phyloP scores from a whole-genome alignment of 2,113 vertebrate genomes.

The Upupa epops region DNA sequence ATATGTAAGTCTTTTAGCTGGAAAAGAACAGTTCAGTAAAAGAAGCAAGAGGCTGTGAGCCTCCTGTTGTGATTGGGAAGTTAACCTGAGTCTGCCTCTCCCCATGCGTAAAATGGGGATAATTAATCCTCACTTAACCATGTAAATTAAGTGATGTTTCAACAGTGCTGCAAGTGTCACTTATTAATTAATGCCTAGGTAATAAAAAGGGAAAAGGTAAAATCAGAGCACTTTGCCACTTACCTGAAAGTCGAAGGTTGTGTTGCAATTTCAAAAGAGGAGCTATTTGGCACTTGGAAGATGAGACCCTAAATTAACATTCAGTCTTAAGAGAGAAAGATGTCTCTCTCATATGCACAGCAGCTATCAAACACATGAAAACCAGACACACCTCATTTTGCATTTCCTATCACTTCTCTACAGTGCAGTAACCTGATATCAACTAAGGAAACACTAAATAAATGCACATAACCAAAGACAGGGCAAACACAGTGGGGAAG shows the following conservation, averaged over 20 bases:
- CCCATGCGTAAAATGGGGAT: constrained; percentile 63
- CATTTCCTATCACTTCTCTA: not conserved
- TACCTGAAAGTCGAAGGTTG: constrained; percentile 34
- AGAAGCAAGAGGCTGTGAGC: not conserved
- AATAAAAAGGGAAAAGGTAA: constrained; percentile 39
- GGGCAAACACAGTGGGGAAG: not conserved
- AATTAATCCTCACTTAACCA: constrained; percentile 69
- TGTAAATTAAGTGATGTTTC: constrained; percentile 67
- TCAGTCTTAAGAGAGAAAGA: not conserved
- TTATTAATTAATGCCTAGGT: constrained; percentile 52
- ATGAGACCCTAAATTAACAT: not conserved
- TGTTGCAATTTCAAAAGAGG: not conserved
- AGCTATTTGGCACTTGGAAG: not conserved
- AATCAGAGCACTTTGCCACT: constrained; percentile 36
- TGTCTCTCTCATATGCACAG: not conserved
- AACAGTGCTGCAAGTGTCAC: constrained; percentile 50
- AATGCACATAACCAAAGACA: not conserved
- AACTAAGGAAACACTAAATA: not conserved
- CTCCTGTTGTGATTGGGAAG: constrained; percentile 21
- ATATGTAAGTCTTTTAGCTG: not conserved
- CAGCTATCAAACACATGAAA: not conserved
- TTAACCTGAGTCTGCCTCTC: constrained; percentile 59
- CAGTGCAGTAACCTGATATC: not conserved
- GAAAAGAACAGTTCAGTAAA: not conserved
- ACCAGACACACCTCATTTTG: not conserved